Base-by-base conservation (phyloP, 2,113 vertebrate genomes). In the Elgaria multicarinata region DNA sequence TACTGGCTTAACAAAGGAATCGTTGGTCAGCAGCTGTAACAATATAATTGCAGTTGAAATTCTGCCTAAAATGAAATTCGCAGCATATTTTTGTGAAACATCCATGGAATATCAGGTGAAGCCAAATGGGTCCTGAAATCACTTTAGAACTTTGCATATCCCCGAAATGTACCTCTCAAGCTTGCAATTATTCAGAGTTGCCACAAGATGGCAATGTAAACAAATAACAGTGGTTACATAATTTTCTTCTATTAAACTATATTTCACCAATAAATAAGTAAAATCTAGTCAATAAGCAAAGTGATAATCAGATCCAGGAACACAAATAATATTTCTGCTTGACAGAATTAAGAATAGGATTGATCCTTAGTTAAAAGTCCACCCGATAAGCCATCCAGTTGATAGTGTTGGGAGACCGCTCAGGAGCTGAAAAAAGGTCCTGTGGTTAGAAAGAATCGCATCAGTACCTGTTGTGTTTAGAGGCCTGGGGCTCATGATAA, bases 201-300 rank as follows among this genome's bases (percentile, higher is more conserved):
- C 69, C 89, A 75, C 84, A 46, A 82, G 89, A 36, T 75, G 84
- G 89, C 84, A 83, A 55, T 62, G 39, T 46, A 53, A 46, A 24
- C 13, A 13, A 62, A 3, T 36, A 50, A 22, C 67, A 55, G 76
- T 42, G 10, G 77, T 42, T 13, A 39, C n/a, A 79, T 16, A 14
- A 67, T 67, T 53, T 87, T 39, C 24, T 53, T 53, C 4, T 39
- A 3, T 31, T 50, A 66, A 69, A 36, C 6, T 28, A 8, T 50
- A 64, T 28, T 39, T 33, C 9, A 2, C 13, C 10, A 55, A 55
- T 53, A 33, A 20, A n/a, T 50, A 33, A 20, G 24, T 50, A 2
- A 31, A 66, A 46, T 75, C 24, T 42, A 76, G 42, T 42, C 44
- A 46, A 50, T 33, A 33, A n/a, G 46, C 42, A 79, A 79, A 79